Percentiles rank a stretch among this genome's conserved stretches.
Evolutionary conservation across 2,797 vertebrate genomes (phyloP).

Genomic region (Mormyrops attenuatus): DNA sequence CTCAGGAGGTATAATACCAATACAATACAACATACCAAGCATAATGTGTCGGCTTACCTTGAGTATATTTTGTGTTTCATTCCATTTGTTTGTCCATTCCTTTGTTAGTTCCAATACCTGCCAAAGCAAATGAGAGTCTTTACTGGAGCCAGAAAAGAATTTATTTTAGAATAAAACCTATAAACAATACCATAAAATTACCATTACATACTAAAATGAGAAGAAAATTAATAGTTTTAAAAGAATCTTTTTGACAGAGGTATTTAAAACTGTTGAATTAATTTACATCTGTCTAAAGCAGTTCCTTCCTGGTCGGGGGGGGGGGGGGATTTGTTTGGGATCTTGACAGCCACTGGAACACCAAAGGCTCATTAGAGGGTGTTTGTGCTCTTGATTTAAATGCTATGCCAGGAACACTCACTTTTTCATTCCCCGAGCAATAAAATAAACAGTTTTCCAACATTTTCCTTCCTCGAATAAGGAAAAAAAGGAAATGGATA

Average conservation of each 20-base stretch:
- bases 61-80: constrained; percentile 95
- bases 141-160: neutral
- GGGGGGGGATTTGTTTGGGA: neutral
- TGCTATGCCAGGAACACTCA: neutral
- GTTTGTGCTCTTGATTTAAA: neutral
- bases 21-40: neutral
- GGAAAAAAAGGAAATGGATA: neutral
- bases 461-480: neutral
- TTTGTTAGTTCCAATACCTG: constrained; percentile 94
- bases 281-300: neutral
- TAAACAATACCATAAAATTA: neutral
- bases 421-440: neutral
- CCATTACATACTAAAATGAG: neutral
- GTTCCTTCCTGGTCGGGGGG: neutral
- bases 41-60: constrained; percentile 66
- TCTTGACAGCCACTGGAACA: neutral
- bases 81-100: constrained; percentile 99
- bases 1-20: neutral
- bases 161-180: neutral
- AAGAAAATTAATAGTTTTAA: neutral
- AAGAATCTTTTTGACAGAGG: neutral
- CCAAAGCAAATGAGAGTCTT: neutral
- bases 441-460: neutral
- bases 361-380: neutral
- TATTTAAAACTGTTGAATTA: neutral